These are phyloP conservation scores for Ophioninae sp. DNA, from an alignment of 2,888 invertebrate genomes.

Conservation along the genomic window DNA sequence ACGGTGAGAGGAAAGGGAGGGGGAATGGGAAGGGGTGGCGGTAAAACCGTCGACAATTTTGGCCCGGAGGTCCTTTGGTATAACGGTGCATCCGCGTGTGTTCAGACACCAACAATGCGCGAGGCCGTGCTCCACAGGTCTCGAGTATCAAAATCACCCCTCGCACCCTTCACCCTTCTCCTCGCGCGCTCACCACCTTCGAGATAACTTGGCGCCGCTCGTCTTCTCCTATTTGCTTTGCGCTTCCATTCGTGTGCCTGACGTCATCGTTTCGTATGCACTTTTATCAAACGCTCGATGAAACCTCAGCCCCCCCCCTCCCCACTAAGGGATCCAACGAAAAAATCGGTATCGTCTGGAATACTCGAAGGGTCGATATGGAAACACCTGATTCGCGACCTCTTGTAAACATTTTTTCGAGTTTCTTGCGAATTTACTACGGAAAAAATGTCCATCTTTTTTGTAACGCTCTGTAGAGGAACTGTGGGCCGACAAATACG, in stretches of 20 bases:
- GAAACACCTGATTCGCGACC: not conserved
- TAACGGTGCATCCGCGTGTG: not conserved
- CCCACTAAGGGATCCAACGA: not conserved
- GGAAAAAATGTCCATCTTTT: not conserved
- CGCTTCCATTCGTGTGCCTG: not conserved
- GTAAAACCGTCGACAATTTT: constrained; percentile 31
- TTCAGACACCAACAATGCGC: not conserved
- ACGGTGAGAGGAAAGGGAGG: too few relatives aligned
- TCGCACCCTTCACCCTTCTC: not conserved
- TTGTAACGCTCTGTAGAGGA: too few relatives aligned
- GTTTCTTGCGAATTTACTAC: not conserved
- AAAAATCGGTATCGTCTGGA: not conserved
- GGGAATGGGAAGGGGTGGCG: too few relatives aligned
- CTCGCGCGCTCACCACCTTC: not conserved
- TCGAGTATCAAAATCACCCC: constrained; percentile 5
- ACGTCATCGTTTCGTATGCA: not conserved
- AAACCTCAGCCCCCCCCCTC: not conserved
- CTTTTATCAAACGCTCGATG: not conserved
- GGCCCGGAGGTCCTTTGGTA: not conserved
- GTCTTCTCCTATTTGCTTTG: not conserved
- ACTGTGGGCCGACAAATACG: too few relatives aligned
- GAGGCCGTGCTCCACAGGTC: not conserved
- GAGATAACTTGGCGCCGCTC: not conserved
- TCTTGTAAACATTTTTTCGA: not conserved
- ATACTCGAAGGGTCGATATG: not conserved